These are phyloP conservation scores for Lithophane socia DNA, from an alignment of 2,888 invertebrate species.

Conservation along the genomic window DNA sequence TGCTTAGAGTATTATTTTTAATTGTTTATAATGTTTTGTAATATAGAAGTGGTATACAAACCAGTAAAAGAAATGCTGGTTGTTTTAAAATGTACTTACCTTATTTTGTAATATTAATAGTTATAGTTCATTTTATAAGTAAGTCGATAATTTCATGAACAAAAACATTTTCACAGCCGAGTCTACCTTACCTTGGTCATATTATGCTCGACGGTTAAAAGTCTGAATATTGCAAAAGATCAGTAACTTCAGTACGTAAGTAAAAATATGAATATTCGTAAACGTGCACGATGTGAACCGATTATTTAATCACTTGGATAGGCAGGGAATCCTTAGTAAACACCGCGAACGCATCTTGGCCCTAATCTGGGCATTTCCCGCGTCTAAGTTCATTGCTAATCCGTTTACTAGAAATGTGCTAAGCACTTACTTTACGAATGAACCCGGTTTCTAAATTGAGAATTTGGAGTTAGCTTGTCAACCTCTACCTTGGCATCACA, in stretches of 20 bases:
- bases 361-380: slow-evolving; percentile 58
- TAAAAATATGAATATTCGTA: not conserved
- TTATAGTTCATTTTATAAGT: too few relatives aligned
- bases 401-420: slow-evolving; percentile 73
- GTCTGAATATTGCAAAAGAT: not conserved
- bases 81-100: not conserved
- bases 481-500: not conserved
- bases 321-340: slow-evolving; percentile 61
- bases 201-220: not conserved
- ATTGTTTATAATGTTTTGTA: not conserved
- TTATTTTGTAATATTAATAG: not conserved
- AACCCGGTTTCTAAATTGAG: not conserved
- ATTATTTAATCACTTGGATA: slow-evolving; percentile 37
- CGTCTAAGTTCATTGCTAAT: slow-evolving; percentile 76
- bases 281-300: slow-evolving; percentile 4
- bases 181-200: not conserved
- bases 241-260: not conserved
- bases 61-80: not conserved
- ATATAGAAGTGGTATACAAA: not conserved
- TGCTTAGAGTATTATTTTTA: slow-evolving; percentile 25
- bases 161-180: not conserved
- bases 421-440: slow-evolving; percentile 43
- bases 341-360: slow-evolving; percentile 54
- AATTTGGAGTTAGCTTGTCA: not conserved
- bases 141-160: not conserved